Base-by-base conservation (phyloP, 2,888 invertebrate species). In the Notocelia uddmanniana region DNA sequence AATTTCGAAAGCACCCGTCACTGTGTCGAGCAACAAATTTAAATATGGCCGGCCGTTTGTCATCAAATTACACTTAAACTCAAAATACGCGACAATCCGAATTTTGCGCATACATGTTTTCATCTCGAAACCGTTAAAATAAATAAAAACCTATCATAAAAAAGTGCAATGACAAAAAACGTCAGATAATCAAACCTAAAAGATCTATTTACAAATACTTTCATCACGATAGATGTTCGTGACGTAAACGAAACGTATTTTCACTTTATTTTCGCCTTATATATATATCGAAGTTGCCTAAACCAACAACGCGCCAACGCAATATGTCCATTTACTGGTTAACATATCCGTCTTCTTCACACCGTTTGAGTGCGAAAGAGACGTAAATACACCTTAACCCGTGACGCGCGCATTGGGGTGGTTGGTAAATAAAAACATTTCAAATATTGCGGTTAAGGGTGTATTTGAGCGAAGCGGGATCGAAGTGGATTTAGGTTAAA, bases 371-470 rank as follows among this genome's bases (percentile, higher is more conserved):
- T 41, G 23, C 21, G 41, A 59, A 23, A 59, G 59, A 41, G 60
- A 60, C 8, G 2, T 3, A 31, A 1, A 41, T 19, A 13, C 18
- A 19, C 18, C 6, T 31, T 59, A 23, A 21, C 13, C 23, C 37
- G 8, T 37, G 19, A 21, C 37, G 5, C 26, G 45, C 37, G 21
- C 8, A 37, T 21, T 58, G 21, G 18, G 57, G 23, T 13, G 3
- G 15, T 23, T 37, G 59, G 59, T 21, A 41, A 59, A 59, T 41
- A 59, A 8, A 59, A 59, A 23, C 23, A 41, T 59, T 59, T 59
- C 18, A 19, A 18, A 37, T 58, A n/a, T 45, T 45, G 23, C 41
- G 15, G 9, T 59, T 21, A 37, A 41, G 13, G 18, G 19, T 19
- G 13, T 57, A 18, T 34, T n/a, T 55, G n/a, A 18, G 18, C 3